Conservation (phyloP, 2,888 invertebrate genomes). For the Apodemia zela region DNA sequence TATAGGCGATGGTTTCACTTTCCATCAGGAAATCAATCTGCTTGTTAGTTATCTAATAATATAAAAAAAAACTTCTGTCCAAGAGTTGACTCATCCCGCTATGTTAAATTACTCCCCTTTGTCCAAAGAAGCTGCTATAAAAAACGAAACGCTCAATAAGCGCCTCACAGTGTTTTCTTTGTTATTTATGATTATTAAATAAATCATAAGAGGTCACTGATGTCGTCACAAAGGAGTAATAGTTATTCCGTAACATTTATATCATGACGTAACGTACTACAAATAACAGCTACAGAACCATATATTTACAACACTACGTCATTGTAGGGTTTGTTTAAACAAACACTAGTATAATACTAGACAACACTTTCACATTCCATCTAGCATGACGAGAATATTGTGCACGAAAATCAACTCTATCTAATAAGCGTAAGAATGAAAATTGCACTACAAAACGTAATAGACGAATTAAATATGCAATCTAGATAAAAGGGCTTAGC, state of each 20-base stretch:
- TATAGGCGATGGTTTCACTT: too few relatives aligned
- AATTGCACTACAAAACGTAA: not conserved
- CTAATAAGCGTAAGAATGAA: not conserved
- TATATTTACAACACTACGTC: slow-evolving; percentile 14
- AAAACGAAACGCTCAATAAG: too few relatives aligned
- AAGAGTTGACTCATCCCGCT: too few relatives aligned
- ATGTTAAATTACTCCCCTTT: too few relatives aligned
- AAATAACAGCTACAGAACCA: slow-evolving; percentile 7
- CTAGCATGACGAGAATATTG: slow-evolving; percentile 53
- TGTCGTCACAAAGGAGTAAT: slow-evolving; percentile 6
- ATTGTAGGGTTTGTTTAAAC: slow-evolving; percentile 14
- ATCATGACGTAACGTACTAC: slow-evolving; percentile 13
- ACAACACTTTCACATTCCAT: slow-evolving; percentile 37
- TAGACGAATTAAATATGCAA: slow-evolving; percentile 8
- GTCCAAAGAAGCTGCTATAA: too few relatives aligned
- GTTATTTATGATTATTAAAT: not conserved
- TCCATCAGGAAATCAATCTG: too few relatives aligned
- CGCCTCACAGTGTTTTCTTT: too few relatives aligned
- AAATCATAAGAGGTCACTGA: not conserved
- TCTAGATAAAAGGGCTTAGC: slow-evolving; percentile 12
- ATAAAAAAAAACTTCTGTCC: too few relatives aligned
- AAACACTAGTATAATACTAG: slow-evolving; percentile 2
- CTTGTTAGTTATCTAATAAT: too few relatives aligned
- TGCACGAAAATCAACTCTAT: slow-evolving; percentile 4
- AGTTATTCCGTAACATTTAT: not conserved